Conservation (phyloP, 2,888 invertebrate species). For the Tinea trinotella region DNA sequence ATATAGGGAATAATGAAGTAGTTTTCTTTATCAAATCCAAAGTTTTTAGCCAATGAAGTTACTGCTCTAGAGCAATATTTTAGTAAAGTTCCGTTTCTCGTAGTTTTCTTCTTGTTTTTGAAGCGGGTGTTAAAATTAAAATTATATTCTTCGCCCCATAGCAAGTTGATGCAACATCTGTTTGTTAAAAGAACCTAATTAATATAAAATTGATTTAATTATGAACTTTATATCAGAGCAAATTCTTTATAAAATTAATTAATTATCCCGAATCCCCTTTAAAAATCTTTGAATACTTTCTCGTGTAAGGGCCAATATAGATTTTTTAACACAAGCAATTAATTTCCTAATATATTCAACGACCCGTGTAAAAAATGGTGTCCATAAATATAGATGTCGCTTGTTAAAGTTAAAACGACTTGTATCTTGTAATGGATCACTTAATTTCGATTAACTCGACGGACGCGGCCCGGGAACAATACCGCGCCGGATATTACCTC, state of each 20-base stretch:
- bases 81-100: neutral
- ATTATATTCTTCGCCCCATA: neutral
- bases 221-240: neutral
- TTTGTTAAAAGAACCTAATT: neutral
- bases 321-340: neutral
- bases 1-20: neutral
- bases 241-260: conserved; percentile 14
- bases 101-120: neutral
- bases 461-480: conserved; percentile 54
- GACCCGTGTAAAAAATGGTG: conserved; percentile 13
- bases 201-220: conserved; percentile 7
- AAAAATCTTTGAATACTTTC: conserved; percentile 10
- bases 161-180: neutral
- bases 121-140: conserved; percentile 6
- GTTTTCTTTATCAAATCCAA: conserved; percentile 41
- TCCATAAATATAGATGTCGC: conserved; percentile 53
- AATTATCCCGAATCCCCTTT: neutral
- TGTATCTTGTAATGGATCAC: conserved; percentile 68
- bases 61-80: neutral
- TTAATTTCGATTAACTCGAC: conserved; percentile 65
- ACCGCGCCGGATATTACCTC: conserved; percentile 63
- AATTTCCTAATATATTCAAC: conserved; percentile 10
- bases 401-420: conserved; percentile 43
- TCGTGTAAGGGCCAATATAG: neutral
- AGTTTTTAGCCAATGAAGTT: conserved; percentile 29